Evolutionary conservation across 2,797 vertebrate species (phyloP).

Genomic region (Naso thynnoides): DNA sequence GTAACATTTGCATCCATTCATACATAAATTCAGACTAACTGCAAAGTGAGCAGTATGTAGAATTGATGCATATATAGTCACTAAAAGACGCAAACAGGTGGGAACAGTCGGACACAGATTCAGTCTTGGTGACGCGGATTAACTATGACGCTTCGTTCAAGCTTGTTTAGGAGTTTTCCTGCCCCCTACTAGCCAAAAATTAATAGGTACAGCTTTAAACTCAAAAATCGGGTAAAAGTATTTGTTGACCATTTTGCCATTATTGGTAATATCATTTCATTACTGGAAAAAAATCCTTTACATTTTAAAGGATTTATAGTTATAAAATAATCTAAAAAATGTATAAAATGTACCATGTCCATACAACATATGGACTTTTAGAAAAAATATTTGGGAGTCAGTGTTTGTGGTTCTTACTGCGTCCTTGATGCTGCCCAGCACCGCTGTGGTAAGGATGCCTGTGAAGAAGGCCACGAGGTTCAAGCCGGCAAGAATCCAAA

Average conservation of each 20-base stretch:
- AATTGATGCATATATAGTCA: too few species aligned
- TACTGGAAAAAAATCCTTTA: background rate
- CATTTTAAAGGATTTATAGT: background rate
- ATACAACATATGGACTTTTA: background rate
- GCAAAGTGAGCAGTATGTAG: background rate
- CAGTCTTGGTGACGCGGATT: background rate
- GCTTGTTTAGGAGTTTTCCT: background rate
- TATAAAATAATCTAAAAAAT: too few species aligned
- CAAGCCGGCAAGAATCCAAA: conserved; percentile 77
- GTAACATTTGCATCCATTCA: background rate
- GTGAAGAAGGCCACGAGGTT: conserved; percentile 80
- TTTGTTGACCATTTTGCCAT: too few species aligned
- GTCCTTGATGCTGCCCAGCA: conserved; percentile 81
- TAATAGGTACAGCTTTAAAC: background rate
- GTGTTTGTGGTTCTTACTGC: conserved; percentile 63
- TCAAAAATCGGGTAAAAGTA: background rate
- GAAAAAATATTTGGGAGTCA: background rate
- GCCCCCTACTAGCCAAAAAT: background rate
- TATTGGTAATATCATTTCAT: background rate
- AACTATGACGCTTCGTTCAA: background rate
- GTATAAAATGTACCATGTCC: background rate
- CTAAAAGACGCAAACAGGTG: background rate
- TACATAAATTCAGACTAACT: background rate
- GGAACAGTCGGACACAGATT: background rate
- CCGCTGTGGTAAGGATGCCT: conserved; percentile 78